Base-by-base conservation (phyloP, 2,113 vertebrate species). In the Varanus komodoensis region DNA sequence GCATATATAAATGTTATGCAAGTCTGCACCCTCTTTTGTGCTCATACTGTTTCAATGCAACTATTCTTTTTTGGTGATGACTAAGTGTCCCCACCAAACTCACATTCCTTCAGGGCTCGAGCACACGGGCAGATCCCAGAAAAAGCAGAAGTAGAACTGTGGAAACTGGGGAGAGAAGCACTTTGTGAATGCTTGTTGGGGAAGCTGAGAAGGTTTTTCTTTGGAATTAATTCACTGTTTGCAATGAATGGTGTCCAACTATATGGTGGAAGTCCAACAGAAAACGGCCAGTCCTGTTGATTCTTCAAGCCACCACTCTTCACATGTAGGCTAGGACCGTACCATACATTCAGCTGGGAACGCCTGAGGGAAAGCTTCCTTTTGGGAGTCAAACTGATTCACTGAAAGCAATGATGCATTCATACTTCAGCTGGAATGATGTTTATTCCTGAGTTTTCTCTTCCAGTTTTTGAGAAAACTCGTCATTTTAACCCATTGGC, bases 381-480 rank as follows among this genome's bases (percentile, higher is more conserved):
- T 86, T 44, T 5, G 32, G 54, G 67, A 78, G 14, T 89, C 89
- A 1, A 0, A 90, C 75, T 87, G 64, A 79, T 79, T 52, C 8
- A 27, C 8, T 81, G 67, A 54, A 19, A 71, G 21, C 64, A 52
- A 90, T 81, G 64, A 23, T n/a, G 27, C 38, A 52, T 82, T 92
- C 93, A 88, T 84, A 69, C 88, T 77, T 75, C 79, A 44, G 0
- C 0, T 1, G 78, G 48, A 91, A 87, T 12, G 93, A 67, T 71
- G 84, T 84, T 92, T 1, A 0, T 79, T 78, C 48, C 27, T 79
- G 23, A 38, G 15, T 71, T 8, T 5, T 38, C 3, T 88, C 38
- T 67, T 50, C 48, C 14, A 78, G 23, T 44, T 82, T 81, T 81
- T 50, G 48, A 34, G 14, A 8, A 19, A 14, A 8, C 1, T 52